A percentile compares a stretch with the other conserved stretches of the same genome.
These are phyloP conservation scores for Peromyscus californicus DNA, from an alignment of 2,113 vertebrate genomes.

Conservation along the genomic window DNA sequence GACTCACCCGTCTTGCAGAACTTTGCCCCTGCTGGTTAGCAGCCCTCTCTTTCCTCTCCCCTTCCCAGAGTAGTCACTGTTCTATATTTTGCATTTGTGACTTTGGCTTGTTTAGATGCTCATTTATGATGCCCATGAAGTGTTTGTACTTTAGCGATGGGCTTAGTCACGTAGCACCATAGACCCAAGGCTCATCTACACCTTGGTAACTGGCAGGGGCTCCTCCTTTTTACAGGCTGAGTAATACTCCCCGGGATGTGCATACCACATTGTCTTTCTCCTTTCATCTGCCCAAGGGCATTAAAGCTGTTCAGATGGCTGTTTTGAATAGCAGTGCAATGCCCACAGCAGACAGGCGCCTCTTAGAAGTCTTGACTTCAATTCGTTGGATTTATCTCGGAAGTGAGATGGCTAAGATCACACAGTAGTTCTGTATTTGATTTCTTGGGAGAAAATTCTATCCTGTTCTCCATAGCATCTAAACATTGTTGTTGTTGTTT, in stretches of 20 bases:
- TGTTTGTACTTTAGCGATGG: too few species aligned
- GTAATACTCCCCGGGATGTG: fast-evolving
- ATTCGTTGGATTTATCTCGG: background rate
- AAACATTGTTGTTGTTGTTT: background rate
- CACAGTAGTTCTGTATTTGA: background rate
- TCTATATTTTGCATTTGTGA: fast-evolving
- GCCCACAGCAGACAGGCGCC: fast-evolving
- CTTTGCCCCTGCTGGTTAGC: fast-evolving
- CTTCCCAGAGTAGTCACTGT: fast-evolving
- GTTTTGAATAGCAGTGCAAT: fast-evolving
- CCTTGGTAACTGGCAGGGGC: background rate
- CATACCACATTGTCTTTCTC: fast-evolving
- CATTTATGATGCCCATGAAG: fast-evolving
- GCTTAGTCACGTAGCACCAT: fast-evolving
- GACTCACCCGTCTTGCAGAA: fast-evolving
- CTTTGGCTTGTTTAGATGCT: background rate
- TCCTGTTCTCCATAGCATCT: background rate
- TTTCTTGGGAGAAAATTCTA: background rate
- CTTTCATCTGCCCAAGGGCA: fast-evolving
- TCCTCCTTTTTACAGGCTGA: background rate
- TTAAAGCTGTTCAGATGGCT: fast-evolving
- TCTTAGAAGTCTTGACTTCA: background rate
- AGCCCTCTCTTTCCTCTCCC: fast-evolving
- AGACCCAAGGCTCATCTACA: fast-evolving
- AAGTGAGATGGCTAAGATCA: background rate